These are phyloP conservation scores for Dasysyrphus tricinctus DNA, from an alignment of 2,888 invertebrate genomes.

Conservation along the genomic window DNA sequence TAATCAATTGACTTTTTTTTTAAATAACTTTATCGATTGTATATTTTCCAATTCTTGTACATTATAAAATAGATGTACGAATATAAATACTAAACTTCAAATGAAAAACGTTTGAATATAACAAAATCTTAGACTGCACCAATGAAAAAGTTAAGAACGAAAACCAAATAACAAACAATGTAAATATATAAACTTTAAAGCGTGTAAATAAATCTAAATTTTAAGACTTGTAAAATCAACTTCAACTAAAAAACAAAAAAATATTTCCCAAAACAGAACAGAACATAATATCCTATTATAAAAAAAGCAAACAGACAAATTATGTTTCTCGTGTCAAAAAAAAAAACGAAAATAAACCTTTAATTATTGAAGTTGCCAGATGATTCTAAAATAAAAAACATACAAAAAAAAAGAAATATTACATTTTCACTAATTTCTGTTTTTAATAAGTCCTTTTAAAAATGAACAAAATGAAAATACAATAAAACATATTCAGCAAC, in stretches of 20 bases:
- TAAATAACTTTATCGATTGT: background rate
- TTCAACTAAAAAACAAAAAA: background rate
- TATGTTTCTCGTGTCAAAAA: constrained; percentile 7
- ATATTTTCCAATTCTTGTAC: background rate
- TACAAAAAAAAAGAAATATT: background rate
- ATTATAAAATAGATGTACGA: constrained; percentile 1
- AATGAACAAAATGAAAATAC: constrained; percentile 25
- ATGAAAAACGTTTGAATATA: constrained; percentile 1
- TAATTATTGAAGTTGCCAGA: constrained; percentile 20
- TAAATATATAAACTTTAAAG: constrained; percentile 10
- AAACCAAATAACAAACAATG: background rate
- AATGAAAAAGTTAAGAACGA: constrained; percentile 1
- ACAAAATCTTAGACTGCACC: constrained; percentile 24
- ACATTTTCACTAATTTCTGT: constrained; percentile 48
- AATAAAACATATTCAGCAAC: constrained; percentile 72
- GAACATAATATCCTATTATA: constrained; percentile 43
- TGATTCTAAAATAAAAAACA: constrained; percentile 40
- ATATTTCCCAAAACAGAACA: background rate
- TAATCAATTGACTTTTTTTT: background rate
- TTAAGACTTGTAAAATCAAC: background rate
- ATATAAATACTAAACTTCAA: background rate
- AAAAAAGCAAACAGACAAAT: constrained; percentile 35
- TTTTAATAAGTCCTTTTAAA: constrained; percentile 45
- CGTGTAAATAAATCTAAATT: constrained; percentile 5
- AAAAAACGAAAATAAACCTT: constrained; percentile 13